Percentiles rank a stretch among this genome's conserved stretches.
Conservation (phyloP, 2,888 invertebrate genomes). For the Drosophila longiperda region DNA sequence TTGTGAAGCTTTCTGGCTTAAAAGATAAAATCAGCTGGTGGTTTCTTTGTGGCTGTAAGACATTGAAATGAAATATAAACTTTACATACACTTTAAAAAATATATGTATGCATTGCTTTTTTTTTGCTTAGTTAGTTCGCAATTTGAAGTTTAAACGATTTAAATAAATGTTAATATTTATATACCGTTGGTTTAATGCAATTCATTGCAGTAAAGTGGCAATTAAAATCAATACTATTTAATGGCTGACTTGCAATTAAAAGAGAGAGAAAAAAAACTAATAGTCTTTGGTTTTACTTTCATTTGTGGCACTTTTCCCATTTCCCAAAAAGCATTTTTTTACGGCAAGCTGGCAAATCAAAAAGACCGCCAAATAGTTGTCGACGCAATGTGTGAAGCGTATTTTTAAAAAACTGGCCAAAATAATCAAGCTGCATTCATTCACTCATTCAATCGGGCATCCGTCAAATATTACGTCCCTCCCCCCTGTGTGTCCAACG, state of each 20-base stretch:
- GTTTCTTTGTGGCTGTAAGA: neutral
- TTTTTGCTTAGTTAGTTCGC: neutral
- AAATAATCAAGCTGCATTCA: slow-evolving; percentile 30
- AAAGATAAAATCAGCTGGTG: neutral
- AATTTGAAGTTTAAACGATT: neutral
- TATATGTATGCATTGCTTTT: neutral
- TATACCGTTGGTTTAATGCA: neutral
- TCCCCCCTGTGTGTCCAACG: slow-evolving; percentile 2
- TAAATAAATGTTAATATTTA: neutral
- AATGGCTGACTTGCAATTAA: slow-evolving; percentile 33
- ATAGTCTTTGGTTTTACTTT: slow-evolving; percentile 39
- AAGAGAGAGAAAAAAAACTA: neutral
- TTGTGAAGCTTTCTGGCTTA: neutral
- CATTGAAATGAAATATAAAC: neutral
- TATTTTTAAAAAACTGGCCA: slow-evolving; percentile 36
- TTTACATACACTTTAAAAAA: neutral
- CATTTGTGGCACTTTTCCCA: slow-evolving; percentile 41
- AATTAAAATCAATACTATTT: slow-evolving; percentile 23
- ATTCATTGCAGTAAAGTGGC: neutral
- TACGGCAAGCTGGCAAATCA: slow-evolving; percentile 28
- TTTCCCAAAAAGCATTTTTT: slow-evolving; percentile 35
- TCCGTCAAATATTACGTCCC: neutral
- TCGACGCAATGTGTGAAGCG: slow-evolving; percentile 28
- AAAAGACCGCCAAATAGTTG: slow-evolving; percentile 41
- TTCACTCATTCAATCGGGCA: slow-evolving; percentile 12